Evolutionary conservation across 2,888 invertebrate species (phyloP), one percentile per base, ranked within the genome.

Genomic region (Ptilodon capucinus): DNA sequence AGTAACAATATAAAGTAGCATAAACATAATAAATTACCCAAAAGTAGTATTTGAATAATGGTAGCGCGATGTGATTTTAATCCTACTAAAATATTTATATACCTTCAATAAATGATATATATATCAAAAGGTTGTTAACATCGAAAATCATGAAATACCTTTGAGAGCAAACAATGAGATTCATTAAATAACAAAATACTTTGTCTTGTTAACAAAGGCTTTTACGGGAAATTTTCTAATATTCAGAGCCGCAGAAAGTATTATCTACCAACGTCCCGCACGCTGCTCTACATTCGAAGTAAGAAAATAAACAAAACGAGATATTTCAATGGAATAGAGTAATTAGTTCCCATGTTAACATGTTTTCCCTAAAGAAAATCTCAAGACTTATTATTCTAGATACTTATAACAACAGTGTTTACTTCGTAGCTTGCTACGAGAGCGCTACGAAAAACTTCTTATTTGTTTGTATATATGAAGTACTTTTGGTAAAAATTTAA

Each of bases 161-260:
- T 52, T 51, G 40, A 7, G 16, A 17, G 2, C 46, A 51, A 60
- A 64, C 57, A 60, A 60, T 54, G 49, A 54, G 48, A 53, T 51
- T 60, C 46, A 50, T 57, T 56, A 63, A 45, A 57, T 49, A 50
- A 46, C 34, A 60, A 65, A n/a, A 52, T 54, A 55, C 54, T 49
- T 46, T 56, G 47, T 46, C 43, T 49, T 42, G 28, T 49, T 51
- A 57, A 60, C 54, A 62, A 62, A 62, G 46, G 46, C 44, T 58
- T 56, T 50, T 42, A 2, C 13, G 40, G 23, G 34, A 46, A 57
- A 51, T 46, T 44, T 39, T 11, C 25, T 18, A 41, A 51, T 42
- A 43, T 35, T 25, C 34, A 13, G 38, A 41, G 41, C 40, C 40
- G 9, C 48, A 56, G 48, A 62, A 53, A 52, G 43, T 23, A 6